phyloP scores from a whole-genome alignment of 2,888 invertebrate genomes.

The Orthonevra nobilis region DNA sequence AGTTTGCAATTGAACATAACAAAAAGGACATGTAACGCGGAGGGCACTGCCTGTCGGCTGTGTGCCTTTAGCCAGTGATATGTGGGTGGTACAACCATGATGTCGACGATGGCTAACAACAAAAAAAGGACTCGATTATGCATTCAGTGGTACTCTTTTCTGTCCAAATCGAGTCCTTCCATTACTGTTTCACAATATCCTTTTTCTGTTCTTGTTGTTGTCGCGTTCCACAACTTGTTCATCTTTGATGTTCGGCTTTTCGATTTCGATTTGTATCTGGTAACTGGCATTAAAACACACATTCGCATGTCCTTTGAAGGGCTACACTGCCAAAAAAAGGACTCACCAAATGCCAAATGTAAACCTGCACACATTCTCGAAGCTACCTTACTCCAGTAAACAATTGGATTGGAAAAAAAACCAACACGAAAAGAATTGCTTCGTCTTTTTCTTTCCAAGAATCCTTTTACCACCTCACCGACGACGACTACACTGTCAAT shows the following conservation, averaged over 20 bases:
- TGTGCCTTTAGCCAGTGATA: conserved; percentile 16
- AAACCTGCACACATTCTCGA: background rate
- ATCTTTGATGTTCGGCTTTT: conserved; percentile 49
- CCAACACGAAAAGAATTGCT: background rate
- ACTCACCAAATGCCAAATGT: conserved; percentile 18
- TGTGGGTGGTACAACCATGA: conserved; percentile 37
- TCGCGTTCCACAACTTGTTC: conserved; percentile 19
- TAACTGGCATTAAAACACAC: conserved; percentile 33
- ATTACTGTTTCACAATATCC: conserved; percentile 31
- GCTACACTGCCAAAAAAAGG: conserved; percentile 14
- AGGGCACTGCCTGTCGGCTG: background rate
- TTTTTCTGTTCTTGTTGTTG: conserved; percentile 11
- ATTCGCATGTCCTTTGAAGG: conserved; percentile 48
- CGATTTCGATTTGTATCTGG: conserved; percentile 58
- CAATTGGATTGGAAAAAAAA: conserved; percentile 21
- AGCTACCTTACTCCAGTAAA: conserved; percentile 41
- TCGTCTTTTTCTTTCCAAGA: conserved; percentile 8
- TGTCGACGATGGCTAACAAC: conserved; percentile 60
- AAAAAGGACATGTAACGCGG: conserved; percentile 57
- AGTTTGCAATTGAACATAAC: conserved; percentile 64
- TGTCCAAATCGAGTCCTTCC: conserved; percentile 41
- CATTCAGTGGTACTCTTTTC: conserved; percentile 42
- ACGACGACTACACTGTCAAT: conserved; percentile 52
- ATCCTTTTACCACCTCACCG: conserved; percentile 39
- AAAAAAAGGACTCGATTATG: conserved; percentile 57